Conservation (phyloP, 2,888 invertebrate species). For the Electrophaes corylata region DNA sequence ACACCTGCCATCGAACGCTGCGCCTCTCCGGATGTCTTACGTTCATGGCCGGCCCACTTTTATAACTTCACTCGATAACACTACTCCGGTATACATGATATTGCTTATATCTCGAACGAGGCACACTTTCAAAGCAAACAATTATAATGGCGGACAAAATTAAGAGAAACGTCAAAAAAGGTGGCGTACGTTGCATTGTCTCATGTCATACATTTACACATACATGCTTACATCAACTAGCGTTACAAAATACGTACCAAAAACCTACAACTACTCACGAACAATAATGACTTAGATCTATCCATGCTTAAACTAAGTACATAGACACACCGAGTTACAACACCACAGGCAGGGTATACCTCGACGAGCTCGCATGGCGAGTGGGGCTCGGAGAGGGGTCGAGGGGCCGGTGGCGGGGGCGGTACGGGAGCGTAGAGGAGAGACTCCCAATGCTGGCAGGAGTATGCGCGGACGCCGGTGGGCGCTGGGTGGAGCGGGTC, state of each 20-base stretch:
- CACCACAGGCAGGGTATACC: conserved; percentile 69
- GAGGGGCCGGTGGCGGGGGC: conserved; percentile 53
- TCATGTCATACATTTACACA: conserved; percentile 62
- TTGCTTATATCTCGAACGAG: conserved; percentile 43
- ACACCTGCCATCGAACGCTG: conserved; percentile 78
- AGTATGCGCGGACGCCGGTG: conserved; percentile 84
- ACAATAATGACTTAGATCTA: conserved; percentile 35
- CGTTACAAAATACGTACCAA: conserved; percentile 52
- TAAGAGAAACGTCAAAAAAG: conserved; percentile 44
- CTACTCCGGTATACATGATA: conserved; percentile 68
- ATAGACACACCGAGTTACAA: conserved; percentile 50
- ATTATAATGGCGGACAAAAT: conserved; percentile 46
- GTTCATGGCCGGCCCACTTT: conserved; percentile 83
- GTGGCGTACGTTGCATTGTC: conserved; percentile 71
- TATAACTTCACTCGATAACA: conserved; percentile 75
- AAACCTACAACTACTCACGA: conserved; percentile 30
- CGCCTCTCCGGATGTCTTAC: conserved; percentile 67
- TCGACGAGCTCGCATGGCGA: conserved; percentile 79
- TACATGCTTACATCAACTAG: conserved; percentile 61
- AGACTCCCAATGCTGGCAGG: conserved; percentile 85
- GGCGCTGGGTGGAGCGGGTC: conserved; percentile 82
- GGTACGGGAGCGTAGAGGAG: conserved; percentile 78
- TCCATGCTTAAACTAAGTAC: conserved; percentile 57
- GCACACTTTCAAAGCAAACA: conserved; percentile 43
- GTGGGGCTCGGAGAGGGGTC: conserved; percentile 74